Evolutionary conservation across 2,113 vertebrate species (phyloP).

Genomic region (Thinocorus orbignyianus): DNA sequence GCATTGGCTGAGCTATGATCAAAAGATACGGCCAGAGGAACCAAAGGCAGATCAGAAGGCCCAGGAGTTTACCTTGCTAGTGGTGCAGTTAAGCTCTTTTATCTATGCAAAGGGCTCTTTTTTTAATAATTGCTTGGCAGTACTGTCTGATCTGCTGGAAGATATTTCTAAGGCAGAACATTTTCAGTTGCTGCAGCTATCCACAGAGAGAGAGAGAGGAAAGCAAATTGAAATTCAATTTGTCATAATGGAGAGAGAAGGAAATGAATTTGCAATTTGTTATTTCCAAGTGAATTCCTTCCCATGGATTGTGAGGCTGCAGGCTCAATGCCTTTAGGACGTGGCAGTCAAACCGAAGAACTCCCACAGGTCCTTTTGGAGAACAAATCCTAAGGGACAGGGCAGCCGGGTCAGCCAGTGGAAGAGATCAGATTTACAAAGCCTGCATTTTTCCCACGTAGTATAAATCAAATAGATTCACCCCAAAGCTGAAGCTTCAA

Average conservation of each 20-base stretch:
- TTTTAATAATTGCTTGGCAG: background rate
- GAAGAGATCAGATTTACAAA: background rate
- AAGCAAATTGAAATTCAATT: background rate
- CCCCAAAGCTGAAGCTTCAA: background rate
- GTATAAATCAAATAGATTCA: background rate
- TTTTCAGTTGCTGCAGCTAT: background rate
- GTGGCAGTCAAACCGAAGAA: background rate
- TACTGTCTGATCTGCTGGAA: background rate
- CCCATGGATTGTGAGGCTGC: background rate
- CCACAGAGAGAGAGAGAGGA: background rate
- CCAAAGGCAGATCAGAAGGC: background rate
- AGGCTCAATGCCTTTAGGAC: background rate
- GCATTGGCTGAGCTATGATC: background rate
- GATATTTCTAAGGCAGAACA: background rate
- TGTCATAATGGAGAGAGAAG: background rate
- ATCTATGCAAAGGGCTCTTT: background rate
- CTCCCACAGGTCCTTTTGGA: background rate
- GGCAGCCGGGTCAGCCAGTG: background rate
- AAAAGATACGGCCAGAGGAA: background rate
- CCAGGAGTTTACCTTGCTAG: background rate
- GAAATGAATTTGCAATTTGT: constrained; percentile 2
- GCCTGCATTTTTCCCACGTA: background rate
- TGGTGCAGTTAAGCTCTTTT: background rate
- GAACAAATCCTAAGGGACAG: background rate
- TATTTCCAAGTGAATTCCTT: background rate